Evolutionary conservation across 2,113 vertebrate genomes (phyloP).

Genomic region (Onychorhynchus coronatus): DNA sequence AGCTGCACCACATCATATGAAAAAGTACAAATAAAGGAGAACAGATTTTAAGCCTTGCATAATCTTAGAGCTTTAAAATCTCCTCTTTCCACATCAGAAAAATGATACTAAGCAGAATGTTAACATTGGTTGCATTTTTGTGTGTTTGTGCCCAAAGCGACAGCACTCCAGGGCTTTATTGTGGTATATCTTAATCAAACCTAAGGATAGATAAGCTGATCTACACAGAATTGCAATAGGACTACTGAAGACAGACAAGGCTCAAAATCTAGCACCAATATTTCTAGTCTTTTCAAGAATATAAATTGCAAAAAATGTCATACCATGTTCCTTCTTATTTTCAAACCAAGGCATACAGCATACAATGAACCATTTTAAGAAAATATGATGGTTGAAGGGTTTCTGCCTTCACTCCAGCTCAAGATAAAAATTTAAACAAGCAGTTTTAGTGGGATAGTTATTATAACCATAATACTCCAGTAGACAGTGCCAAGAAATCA

Average conservation of each 20-base stretch:
- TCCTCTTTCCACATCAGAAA: conserved; percentile 28
- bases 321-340: not conserved
- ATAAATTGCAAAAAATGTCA: conserved; percentile 35
- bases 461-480: conserved; percentile 60
- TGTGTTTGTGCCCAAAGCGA: conserved; percentile 60
- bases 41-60: conserved; percentile 19
- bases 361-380: conserved; percentile 46
- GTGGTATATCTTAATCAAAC: conserved; percentile 69
- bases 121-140: conserved; percentile 55
- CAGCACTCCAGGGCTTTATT: conserved; percentile 69
- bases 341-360: conserved; percentile 15
- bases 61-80: conserved; percentile 17
- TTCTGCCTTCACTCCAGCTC: conserved; percentile 34
- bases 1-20: not conserved
- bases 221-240: conserved; percentile 32
- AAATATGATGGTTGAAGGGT: conserved; percentile 43
- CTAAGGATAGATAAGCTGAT: conserved; percentile 63
- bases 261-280: conserved; percentile 47
- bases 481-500: conserved; percentile 69
- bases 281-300: conserved; percentile 28
- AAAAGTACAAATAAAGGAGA: not conserved
- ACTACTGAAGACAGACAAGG: conserved; percentile 47
- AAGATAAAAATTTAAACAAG: conserved; percentile 54
- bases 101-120: conserved; percentile 23
- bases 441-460: conserved; percentile 66